Percentiles rank a stretch among this genome's conserved stretches.
Evolutionary conservation across 2,888 invertebrate genomes (phyloP).

Genomic region (Colostygia pectinataria): DNA sequence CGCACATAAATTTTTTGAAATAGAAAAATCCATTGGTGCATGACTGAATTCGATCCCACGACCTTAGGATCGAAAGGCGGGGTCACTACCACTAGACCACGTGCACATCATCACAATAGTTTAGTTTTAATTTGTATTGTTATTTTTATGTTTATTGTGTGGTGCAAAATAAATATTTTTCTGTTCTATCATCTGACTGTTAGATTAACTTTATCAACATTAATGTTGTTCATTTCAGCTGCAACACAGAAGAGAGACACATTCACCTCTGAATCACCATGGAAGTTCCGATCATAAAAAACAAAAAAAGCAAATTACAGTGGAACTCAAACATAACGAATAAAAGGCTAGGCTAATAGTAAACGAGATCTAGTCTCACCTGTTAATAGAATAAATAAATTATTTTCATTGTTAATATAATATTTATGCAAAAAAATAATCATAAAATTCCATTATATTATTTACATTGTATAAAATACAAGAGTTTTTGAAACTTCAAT

Average conservation of each 20-base stretch:
- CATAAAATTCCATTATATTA: conserved; percentile 32
- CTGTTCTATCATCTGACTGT: no score
- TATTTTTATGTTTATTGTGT: no score
- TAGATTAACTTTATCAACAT: no score
- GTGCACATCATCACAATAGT: no score
- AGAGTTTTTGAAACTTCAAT: conserved; percentile 41
- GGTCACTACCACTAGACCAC: no score
- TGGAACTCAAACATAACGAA: conserved; percentile 41
- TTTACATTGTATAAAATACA: conserved; percentile 47
- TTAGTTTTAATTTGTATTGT: no score
- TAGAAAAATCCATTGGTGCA: no score
- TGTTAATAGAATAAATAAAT: conserved; percentile 32
- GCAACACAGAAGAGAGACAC: conserved; percentile 5
- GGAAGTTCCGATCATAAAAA: conserved; percentile 55
- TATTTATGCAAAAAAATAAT: conserved; percentile 27
- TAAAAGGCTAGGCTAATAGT: conserved; percentile 18
- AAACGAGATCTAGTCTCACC: conserved; percentile 48
- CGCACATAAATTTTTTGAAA: no score
- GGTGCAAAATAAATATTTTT: no score
- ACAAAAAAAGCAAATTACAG: conserved; percentile 37
- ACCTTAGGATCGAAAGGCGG: no score
- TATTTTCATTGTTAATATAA: conserved; percentile 21
- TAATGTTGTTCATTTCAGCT: conserved; percentile 11
- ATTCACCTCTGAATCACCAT: conserved; percentile 43
- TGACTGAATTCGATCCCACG: no score